Conservation (phyloP, 1,140 invertebrate species). For the Hypsibius dujardini region DNA sequence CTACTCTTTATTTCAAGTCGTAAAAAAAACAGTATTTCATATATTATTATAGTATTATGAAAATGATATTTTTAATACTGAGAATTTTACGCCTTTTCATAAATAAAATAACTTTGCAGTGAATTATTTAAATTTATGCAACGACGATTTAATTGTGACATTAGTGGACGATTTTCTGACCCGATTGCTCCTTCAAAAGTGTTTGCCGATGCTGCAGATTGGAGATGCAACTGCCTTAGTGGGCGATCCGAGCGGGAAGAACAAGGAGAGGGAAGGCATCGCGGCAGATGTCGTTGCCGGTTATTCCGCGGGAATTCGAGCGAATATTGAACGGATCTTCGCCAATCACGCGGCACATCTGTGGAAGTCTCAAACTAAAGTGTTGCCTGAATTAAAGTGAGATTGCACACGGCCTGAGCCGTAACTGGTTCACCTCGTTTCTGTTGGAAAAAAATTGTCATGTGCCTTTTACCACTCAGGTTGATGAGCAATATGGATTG, state of each 20-base stretch:
- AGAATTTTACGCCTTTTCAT: no score
- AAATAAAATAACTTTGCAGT: no score
- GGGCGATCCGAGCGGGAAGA: conserved; percentile 81
- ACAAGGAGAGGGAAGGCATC: conserved; percentile 47
- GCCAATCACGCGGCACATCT: conserved; percentile 63
- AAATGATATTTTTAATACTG: no score
- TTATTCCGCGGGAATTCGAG: conserved; percentile 49
- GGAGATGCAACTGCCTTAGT: conserved; percentile 83
- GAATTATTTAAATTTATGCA: no score
- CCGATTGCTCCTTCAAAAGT: conserved; percentile 21
- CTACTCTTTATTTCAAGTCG: no score
- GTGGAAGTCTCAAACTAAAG: conserved; percentile 38
- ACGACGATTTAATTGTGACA: no score
- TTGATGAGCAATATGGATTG: conserved; percentile 38
- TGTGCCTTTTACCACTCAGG: conserved; percentile 4
- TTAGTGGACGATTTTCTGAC: conserved; percentile 15
- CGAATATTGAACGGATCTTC: conserved; percentile 59
- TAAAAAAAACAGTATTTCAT: no score
- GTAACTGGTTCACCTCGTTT: conserved; percentile 15
- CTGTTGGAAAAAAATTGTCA: conserved; percentile 5
- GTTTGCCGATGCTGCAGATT: conserved; percentile 40
- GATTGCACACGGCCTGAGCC: not conserved
- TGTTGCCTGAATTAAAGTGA: conserved; percentile 37
- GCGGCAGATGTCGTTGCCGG: conserved; percentile 39
- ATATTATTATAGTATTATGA: no score